Evolutionary conservation across 2,113 vertebrate genomes (phyloP), one percentile per base, ranked within the genome.

Genomic region (Pyrgilauda ruficollis): DNA sequence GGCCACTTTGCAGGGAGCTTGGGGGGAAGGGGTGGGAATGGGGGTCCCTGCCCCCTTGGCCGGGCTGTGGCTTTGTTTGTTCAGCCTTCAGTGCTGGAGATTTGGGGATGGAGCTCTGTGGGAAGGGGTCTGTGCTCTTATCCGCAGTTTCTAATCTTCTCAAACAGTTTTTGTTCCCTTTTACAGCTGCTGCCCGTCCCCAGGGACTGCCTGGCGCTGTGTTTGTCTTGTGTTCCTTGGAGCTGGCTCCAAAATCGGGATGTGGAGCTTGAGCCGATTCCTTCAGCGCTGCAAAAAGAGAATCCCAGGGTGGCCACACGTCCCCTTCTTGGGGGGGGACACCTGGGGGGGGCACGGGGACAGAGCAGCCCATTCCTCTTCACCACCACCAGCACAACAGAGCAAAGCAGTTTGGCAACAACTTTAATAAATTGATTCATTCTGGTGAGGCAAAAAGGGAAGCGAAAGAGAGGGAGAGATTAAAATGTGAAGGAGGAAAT

Each of bases 381-480:
- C 91, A 80, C 87, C 75, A 67, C 84, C 66, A n/a, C 37, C 55
- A 43, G 17, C 24, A 83, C 92, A 92, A 90, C 85, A 56, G 63
- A 93, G 80, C 70, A 55, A 90, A 95, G 46, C 44, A 33, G 77
- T 87, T 91, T 89, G 43, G 79, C 89, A 97, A 84, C 86, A 64
- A n/a, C 79, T 96, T 94, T 84, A 97, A 97, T 96, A 96, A 95
- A 94, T 87, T 33, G 87, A 64, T 97, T 97, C 96, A 92, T 93
- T 95, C 84, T 97, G 94, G 80, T 6, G 47, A 95, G 84, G 44
- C 89, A 74, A 96, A 92, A 81, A 85, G 59, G 67, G 67, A 82
- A 39, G 6, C 10, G 3, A 61, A 84, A 61, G 66, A 31, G 68
- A 93, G 59, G n/a, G 47, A 46, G 75, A 90, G 77, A 84, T 94